Conservation (phyloP, 2,113 vertebrate species). For the Rhipidura dahli region DNA sequence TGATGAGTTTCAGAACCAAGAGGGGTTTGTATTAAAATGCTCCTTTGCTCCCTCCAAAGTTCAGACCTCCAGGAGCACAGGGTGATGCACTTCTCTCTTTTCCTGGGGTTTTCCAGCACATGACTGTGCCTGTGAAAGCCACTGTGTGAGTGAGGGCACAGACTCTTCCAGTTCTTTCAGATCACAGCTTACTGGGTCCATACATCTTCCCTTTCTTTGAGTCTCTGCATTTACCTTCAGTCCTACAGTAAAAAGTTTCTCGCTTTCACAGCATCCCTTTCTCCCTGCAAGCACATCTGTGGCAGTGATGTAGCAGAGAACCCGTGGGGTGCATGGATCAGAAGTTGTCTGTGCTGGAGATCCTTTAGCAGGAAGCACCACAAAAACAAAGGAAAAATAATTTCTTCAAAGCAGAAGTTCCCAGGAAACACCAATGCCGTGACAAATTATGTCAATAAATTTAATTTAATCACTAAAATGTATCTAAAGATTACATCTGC, state of each 20-base stretch:
- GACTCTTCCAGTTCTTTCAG: neutral
- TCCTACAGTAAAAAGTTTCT: neutral
- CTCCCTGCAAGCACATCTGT: neutral
- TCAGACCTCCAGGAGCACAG: neutral
- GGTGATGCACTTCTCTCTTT: neutral
- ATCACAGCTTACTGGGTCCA: neutral
- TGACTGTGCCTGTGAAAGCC: neutral
- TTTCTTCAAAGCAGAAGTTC: neutral
- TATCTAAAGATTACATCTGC: neutral
- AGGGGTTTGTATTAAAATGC: neutral
- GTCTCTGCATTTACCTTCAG: neutral
- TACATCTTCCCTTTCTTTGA: neutral
- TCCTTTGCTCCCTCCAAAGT: neutral
- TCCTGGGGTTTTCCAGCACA: neutral
- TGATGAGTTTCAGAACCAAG: neutral
- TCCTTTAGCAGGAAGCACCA: neutral
- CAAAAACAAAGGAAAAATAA: neutral
- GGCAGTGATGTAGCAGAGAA: neutral
- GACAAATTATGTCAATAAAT: neutral
- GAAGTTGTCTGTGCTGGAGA: neutral
- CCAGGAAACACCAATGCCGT: fast-evolving
- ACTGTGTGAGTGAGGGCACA: neutral
- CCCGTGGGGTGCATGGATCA: fast-evolving
- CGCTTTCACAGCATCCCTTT: neutral
- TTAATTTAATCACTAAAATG: neutral